These are phyloP conservation scores for Syrphus vitripennis DNA, from an alignment of 2,888 invertebrate genomes.

Conservation along the genomic window DNA sequence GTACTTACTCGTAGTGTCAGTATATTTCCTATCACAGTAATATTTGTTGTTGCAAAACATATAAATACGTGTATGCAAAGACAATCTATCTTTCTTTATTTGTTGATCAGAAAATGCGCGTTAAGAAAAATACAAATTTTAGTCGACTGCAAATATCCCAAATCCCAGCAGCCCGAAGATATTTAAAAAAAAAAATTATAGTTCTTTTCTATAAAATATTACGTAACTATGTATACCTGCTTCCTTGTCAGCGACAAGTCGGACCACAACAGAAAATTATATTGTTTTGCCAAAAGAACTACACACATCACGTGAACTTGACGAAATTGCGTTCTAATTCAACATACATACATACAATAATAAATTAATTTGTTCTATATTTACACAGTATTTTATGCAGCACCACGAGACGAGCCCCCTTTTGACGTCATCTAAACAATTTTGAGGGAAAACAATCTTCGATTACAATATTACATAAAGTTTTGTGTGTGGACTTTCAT, in stretches of 20 bases:
- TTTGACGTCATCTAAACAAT: constrained; percentile 46
- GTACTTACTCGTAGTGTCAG: neutral
- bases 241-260: neutral
- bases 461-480: too few species aligned
- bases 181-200: neutral
- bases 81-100: neutral
- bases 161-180: neutral
- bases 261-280: neutral
- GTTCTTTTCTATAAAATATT: neutral
- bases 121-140: neutral
- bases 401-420: constrained; percentile 57
- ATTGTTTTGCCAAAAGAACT: neutral
- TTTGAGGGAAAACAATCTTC: neutral
- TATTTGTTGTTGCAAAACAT: neutral
- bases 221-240: neutral
- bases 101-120: neutral
- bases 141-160: neutral
- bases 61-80: neutral
- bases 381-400: constrained; percentile 23
- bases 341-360: neutral
- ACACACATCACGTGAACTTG: constrained; percentile 15
- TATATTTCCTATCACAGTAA: neutral
- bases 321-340: neutral
- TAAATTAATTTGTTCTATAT: constrained; percentile 31
- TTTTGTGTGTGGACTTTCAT: neutral